Evolutionary conservation across 2,888 invertebrate genomes (phyloP).

Genomic region (Oscheius sp.): DNA sequence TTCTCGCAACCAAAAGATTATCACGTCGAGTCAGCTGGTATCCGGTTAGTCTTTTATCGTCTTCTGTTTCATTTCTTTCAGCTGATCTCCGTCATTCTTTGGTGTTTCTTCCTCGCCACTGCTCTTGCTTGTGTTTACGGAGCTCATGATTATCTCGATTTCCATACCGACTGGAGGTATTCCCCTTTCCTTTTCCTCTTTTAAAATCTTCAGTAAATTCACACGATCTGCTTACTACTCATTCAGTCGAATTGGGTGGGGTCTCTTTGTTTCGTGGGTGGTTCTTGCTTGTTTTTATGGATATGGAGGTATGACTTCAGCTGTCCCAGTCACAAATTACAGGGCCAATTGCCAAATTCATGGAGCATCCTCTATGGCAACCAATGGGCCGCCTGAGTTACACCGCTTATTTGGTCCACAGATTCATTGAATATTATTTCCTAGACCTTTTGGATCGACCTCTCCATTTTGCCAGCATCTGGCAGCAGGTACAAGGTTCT

Average conservation of each 20-base stretch:
- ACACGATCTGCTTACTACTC: slow-evolving; percentile 43
- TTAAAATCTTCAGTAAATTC: slow-evolving; percentile 33
- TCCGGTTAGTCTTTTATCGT: background rate
- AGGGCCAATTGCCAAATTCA: slow-evolving; percentile 72
- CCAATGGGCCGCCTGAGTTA: slow-evolving; percentile 91
- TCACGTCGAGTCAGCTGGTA: slow-evolving; percentile 23
- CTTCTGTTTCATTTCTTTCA: background rate
- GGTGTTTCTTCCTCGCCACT: slow-evolving; percentile 34
- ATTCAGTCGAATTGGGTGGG: slow-evolving; percentile 73
- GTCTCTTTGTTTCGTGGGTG: slow-evolving; percentile 74
- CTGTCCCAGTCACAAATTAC: no score
- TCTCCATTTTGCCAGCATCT: slow-evolving; percentile 41
- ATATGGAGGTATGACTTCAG: slow-evolving; percentile 74
- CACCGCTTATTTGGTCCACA: slow-evolving; percentile 84
- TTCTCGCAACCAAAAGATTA: slow-evolving; percentile 63
- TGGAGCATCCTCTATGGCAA: slow-evolving; percentile 73
- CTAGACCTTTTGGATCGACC: slow-evolving; percentile 41
- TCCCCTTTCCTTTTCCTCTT: background rate
- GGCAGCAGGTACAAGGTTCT: slow-evolving; percentile 45
- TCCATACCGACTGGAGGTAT: slow-evolving; percentile 13
- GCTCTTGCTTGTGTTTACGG: slow-evolving; percentile 50
- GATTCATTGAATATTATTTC: slow-evolving; percentile 43
- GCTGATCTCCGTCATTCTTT: slow-evolving; percentile 39
- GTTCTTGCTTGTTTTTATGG: slow-evolving; percentile 75
- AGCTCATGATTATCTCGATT: slow-evolving; percentile 33